Percentiles rank a stretch among this genome's conserved stretches.
These are phyloP conservation scores for Gallinago undulata DNA, from an alignment of 2,113 vertebrate species.

Conservation along the genomic window DNA sequence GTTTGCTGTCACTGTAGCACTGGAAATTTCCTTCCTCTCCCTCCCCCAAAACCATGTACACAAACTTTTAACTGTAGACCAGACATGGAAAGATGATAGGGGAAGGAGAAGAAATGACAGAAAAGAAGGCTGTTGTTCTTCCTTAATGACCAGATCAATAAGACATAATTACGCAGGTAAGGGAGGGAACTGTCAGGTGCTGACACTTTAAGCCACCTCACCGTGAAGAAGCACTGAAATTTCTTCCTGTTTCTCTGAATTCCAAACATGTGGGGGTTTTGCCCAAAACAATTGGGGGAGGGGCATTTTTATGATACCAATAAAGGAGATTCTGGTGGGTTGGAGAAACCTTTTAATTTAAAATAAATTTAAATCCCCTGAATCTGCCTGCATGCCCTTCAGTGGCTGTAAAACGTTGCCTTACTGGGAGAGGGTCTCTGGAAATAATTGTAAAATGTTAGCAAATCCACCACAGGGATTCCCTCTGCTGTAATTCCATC, in stretches of 20 bases:
- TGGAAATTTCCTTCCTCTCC: background rate
- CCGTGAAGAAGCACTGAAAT: background rate
- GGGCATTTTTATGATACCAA: background rate
- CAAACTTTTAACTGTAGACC: background rate
- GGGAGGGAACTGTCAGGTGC: background rate
- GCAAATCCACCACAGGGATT: slow-evolving; percentile 61
- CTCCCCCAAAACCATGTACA: rapidly evolving
- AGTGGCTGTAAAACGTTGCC: slow-evolving; percentile 33
- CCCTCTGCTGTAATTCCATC: slow-evolving; percentile 64
- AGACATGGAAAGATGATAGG: background rate
- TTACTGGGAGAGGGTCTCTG: background rate
- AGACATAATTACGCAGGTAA: background rate
- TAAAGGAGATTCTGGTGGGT: background rate
- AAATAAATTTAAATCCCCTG: background rate
- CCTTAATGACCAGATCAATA: background rate
- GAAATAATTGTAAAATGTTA: slow-evolving; percentile 62
- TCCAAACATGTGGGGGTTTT: background rate
- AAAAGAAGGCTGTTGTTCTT: background rate
- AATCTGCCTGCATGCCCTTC: background rate
- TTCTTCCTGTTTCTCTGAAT: background rate
- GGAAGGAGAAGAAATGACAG: background rate
- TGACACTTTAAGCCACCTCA: background rate
- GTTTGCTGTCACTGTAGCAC: background rate
- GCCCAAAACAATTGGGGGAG: background rate
- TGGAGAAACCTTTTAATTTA: background rate